Conservation (phyloP, 2,113 vertebrate species). For the Peromyscus maniculatus region DNA sequence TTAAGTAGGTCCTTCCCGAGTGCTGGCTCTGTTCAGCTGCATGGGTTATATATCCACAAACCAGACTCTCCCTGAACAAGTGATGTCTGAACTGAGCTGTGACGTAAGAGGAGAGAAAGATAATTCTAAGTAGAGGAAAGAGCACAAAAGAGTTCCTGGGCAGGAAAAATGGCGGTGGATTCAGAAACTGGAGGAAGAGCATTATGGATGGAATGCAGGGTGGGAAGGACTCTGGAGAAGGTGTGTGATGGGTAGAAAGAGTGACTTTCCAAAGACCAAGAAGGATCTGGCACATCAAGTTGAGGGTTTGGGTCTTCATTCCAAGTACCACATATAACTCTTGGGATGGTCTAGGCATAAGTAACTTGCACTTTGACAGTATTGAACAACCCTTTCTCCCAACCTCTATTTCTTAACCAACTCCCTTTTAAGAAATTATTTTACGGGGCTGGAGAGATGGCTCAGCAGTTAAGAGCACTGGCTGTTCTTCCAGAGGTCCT, state of each 20-base stretch:
- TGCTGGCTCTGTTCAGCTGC: neutral
- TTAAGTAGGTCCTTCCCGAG: neutral
- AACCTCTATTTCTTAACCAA: neutral
- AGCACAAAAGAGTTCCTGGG: neutral
- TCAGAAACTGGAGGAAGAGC: slow-evolving; percentile 5
- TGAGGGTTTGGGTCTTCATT: slow-evolving; percentile 35
- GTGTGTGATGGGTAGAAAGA: neutral
- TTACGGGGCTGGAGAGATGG: neutral
- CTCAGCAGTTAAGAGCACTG: no score
- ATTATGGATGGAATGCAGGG: neutral
- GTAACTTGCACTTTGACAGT: neutral
- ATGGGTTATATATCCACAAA: neutral
- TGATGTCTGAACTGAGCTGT: slow-evolving; percentile 40
- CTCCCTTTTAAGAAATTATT: slow-evolving; percentile 2
- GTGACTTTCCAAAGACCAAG: neutral
- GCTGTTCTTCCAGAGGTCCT: no score
- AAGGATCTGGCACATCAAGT: neutral
- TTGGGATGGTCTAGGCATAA: neutral
- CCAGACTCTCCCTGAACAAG: neutral
- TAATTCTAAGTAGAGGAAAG: slow-evolving; percentile 9
- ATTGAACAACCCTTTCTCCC: neutral
- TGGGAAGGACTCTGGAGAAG: neutral
- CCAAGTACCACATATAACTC: neutral
- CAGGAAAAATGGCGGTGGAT: neutral
- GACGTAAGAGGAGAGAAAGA: neutral